phyloP scores from a whole-genome alignment of 2,797 vertebrate species.

The Somateria mollissima region DNA sequence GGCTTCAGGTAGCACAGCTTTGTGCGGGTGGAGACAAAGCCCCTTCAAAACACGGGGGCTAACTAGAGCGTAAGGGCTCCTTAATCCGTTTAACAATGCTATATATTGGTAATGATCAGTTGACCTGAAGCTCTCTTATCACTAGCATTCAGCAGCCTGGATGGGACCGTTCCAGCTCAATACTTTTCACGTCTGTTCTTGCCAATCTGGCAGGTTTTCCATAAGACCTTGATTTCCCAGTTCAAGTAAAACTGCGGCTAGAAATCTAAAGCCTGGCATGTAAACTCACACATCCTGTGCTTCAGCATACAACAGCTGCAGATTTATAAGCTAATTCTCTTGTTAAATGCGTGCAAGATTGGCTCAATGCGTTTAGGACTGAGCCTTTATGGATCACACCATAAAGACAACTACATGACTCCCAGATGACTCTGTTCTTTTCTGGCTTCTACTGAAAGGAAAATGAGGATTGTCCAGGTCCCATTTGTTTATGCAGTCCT shows the following conservation, averaged over 20 bases:
- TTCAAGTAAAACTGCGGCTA: background rate
- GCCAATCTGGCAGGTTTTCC: background rate
- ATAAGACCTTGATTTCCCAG: background rate
- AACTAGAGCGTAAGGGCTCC: background rate
- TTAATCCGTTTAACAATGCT: background rate
- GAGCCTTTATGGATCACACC: background rate
- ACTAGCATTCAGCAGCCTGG: background rate
- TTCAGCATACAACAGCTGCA: background rate
- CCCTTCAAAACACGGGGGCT: background rate
- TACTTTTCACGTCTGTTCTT: background rate
- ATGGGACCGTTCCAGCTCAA: background rate
- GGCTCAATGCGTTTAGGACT: background rate
- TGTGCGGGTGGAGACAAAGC: background rate
- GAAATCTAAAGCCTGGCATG: conserved; percentile 7
- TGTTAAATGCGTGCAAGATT: background rate
- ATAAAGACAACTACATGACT: background rate
- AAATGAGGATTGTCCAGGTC: background rate
- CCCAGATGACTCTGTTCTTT: background rate
- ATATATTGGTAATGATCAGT: background rate
- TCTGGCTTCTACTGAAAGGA: background rate
- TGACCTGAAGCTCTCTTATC: background rate
- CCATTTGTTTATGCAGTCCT: background rate
- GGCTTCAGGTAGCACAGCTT: background rate
- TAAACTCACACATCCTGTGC: background rate
- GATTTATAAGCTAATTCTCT: conserved; percentile 21